phyloP scores from a whole-genome alignment of 2,797 vertebrate species.

The Ceryle rudis region DNA sequence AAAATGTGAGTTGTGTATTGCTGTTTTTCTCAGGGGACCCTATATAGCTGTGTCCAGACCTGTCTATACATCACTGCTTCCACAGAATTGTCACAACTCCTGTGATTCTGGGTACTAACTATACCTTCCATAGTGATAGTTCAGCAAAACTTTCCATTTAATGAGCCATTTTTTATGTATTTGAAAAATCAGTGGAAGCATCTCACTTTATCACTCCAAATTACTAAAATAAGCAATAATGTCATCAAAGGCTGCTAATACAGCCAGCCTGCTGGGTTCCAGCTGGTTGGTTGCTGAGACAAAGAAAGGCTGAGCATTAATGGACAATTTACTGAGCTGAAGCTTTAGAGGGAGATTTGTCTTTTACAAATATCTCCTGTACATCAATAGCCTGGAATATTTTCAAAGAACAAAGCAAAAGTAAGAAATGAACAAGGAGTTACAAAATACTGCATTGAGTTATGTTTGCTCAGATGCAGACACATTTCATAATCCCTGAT shows the following conservation, averaged over 20 bases:
- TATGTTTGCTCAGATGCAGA: not conserved
- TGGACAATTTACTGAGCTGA: not conserved
- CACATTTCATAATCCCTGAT: not conserved
- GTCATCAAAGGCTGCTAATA: not conserved
- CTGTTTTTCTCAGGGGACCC: not conserved
- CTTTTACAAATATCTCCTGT: conserved; percentile 15
- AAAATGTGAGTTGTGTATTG: not conserved
- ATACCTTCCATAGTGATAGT: not conserved
- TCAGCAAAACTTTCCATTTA: not conserved
- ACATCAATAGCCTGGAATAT: conserved; percentile 24
- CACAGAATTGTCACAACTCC: not conserved
- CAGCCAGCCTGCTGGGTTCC: not conserved
- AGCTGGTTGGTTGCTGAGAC: not conserved
- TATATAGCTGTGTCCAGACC: not conserved
- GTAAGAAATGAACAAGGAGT: not conserved
- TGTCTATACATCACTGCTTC: not conserved
- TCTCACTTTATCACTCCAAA: not conserved
- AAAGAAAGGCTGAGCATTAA: not conserved
- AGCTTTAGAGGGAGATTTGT: not conserved
- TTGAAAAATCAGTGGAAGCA: not conserved
- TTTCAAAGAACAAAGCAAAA: conserved; percentile 20
- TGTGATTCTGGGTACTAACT: not conserved
- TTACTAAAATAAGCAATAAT: not conserved
- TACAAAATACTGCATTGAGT: not conserved
- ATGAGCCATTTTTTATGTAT: not conserved